These are phyloP conservation scores for Synodontis membranacea DNA, from an alignment of 2,113 vertebrate species.

Conservation along the genomic window DNA sequence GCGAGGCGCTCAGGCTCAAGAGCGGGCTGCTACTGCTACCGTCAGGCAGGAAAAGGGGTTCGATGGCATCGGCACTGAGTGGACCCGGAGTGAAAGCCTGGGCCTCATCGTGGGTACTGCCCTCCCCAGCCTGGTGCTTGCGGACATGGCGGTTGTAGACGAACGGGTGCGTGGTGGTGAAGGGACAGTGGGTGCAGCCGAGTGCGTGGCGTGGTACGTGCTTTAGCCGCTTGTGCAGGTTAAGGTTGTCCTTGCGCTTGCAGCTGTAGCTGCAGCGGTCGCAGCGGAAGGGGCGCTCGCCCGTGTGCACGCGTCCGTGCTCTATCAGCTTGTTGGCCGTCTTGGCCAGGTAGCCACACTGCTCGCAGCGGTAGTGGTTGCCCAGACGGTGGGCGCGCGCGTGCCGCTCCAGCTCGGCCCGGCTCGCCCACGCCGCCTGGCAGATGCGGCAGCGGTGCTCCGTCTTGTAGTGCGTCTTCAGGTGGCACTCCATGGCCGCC, in stretches of 20 bases:
- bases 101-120: conserved; percentile 77
- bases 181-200: conserved; percentile 92
- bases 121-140: conserved; percentile 86
- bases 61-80: conserved; percentile 50
- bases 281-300: conserved; percentile 99
- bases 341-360: conserved; percentile 99
- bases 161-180: conserved; percentile 97
- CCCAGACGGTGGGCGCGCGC: conserved; percentile 95
- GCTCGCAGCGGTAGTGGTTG: conserved; percentile 99
- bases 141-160: conserved; percentile 98
- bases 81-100: conserved; percentile 61
- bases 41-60: conserved; percentile 61
- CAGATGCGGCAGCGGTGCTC: conserved; percentile 99
- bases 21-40: conserved; percentile 83
- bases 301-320: conserved; percentile 98
- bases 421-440: conserved; percentile 93
- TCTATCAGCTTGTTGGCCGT: conserved; percentile 99
- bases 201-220: conserved; percentile 95
- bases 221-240: conserved; percentile 99
- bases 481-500: conserved; percentile 97
- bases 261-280: conserved; percentile 99
- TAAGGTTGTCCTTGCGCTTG: conserved; percentile 99
- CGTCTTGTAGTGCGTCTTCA: conserved; percentile 99
- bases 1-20: conserved; percentile 91
- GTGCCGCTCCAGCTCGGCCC: conserved; percentile 96